A percentile compares a stretch with the other conserved stretches of the same genome.
Conservation (phyloP, 2,113 vertebrate species). For the Peromyscus californicus region DNA sequence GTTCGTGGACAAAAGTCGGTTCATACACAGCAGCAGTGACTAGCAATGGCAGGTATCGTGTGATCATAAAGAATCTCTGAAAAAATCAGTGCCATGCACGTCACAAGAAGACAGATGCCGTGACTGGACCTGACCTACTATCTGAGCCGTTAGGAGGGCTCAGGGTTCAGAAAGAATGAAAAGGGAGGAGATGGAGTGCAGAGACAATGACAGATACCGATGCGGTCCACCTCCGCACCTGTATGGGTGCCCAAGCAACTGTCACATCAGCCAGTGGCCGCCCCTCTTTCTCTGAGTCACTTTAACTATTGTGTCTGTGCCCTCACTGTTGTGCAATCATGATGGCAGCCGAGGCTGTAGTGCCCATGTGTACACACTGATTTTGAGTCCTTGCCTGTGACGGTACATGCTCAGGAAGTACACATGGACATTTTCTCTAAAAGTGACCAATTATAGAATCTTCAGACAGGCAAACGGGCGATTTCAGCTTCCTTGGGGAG, state of each 20-base stretch:
- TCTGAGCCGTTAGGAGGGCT: background rate
- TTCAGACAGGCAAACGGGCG: background rate
- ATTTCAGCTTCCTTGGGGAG: background rate
- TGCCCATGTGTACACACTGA: background rate
- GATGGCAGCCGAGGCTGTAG: background rate
- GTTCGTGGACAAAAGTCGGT: background rate
- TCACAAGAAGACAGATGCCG: background rate
- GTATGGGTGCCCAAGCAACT: no score
- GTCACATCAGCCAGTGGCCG: background rate
- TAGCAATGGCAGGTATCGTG: background rate
- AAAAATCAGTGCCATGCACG: background rate
- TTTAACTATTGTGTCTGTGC: background rate
- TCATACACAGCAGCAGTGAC: background rate
- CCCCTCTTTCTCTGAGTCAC: rapidly evolving
- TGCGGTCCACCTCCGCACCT: background rate
- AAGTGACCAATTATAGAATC: background rate
- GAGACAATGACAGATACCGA: background rate
- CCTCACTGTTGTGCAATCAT: background rate
- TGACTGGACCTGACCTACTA: background rate
- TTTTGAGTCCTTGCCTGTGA: background rate
- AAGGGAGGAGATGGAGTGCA: background rate
- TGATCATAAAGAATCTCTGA: background rate
- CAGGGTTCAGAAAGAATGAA: background rate
- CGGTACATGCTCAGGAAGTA: background rate
- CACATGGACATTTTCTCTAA: background rate